These are phyloP conservation scores for Eriocheir sinensis DNA, from an alignment of 1,140 invertebrate species.

Conservation along the genomic window DNA sequence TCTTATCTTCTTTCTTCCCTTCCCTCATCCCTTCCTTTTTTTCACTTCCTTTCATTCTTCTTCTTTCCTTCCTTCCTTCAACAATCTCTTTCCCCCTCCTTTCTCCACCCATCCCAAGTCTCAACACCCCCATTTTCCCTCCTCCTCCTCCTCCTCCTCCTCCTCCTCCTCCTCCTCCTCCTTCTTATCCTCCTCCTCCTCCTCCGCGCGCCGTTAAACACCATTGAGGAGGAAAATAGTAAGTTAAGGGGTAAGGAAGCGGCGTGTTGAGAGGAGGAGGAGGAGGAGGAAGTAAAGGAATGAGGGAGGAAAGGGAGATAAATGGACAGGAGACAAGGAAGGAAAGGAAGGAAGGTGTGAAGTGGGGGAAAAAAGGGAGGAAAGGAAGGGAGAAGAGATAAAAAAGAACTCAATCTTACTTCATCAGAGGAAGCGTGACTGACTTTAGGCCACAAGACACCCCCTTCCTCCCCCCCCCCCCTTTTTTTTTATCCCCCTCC, in stretches of 20 bases:
- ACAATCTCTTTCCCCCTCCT: no score
- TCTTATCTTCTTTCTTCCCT: not conserved
- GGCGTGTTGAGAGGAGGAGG: not conserved
- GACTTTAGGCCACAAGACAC: not conserved
- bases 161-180: not conserved
- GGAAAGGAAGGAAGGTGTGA: not conserved
- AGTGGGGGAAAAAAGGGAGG: not conserved
- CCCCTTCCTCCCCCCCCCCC: not conserved
- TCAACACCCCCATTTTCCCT: not conserved
- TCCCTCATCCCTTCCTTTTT: not conserved
- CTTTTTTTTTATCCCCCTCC: not conserved
- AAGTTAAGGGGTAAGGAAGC: not conserved
- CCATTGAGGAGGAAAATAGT: constrained; percentile 18
- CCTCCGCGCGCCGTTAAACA: not conserved
- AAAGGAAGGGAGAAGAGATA: not conserved
- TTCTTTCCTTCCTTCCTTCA: not conserved
- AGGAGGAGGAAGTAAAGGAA: not conserved
- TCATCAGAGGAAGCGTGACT: not conserved
- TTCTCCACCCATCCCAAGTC: no score
- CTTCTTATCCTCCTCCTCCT: not conserved
- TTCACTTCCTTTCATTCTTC: no score
- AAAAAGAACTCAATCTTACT: not conserved
- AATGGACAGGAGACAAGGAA: not conserved
- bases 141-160: not conserved
- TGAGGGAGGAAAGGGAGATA: not conserved